Evolutionary conservation across 2,113 vertebrate genomes (phyloP), one percentile per base, ranked within the genome.

Genomic region (Hylia prasina): DNA sequence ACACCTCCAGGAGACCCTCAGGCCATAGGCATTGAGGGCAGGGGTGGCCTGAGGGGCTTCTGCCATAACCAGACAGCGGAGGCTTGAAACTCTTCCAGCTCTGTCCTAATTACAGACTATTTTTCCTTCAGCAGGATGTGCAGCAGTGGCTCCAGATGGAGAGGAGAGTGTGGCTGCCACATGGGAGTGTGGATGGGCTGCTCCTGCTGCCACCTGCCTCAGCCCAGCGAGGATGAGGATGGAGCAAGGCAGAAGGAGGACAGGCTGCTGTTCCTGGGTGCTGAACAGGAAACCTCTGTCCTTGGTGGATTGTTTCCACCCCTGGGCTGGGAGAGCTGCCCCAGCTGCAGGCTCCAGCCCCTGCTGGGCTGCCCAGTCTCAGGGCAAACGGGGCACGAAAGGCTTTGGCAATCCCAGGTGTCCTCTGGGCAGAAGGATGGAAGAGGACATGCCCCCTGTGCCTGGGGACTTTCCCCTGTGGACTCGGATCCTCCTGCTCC

Each of bases 51-150:
- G 18, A 72, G 76, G 50, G 68, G 37, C 44, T 27, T 37, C 37
- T 65, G 63, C 87, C 14, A 4, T 16, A 47, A 6, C 9, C 47
- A 47, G 20, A 12, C 0, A 4, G n/a, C 6, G 24, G 13, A 35
- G 47, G 9, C 70, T 35, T 19, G 70, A 40, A 47, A n/a, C 40
- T 93, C 60, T 65, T 90, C 90, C 63, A 70, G 89, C 82, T 90
- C 86, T 93, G 76, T 57, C 91, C 94, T 96, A 87, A 96, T 89
- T 87, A 89, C 96, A 92, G 51, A 20, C 21, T 96, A 22, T 56
- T 96, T 91, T 93, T 83, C 89, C 40, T 27, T 68, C 50, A 78
- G 85, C 93, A 88, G 94, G 89, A 57, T 50, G 51, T 76, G 80
- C 75, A 22, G 64, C 2, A 2, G n/a, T 47, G 61, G 31, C 91